Evolutionary conservation across 2,888 invertebrate genomes (phyloP), one percentile per base, ranked within the genome.

Genomic region (Thelaira solivaga): DNA sequence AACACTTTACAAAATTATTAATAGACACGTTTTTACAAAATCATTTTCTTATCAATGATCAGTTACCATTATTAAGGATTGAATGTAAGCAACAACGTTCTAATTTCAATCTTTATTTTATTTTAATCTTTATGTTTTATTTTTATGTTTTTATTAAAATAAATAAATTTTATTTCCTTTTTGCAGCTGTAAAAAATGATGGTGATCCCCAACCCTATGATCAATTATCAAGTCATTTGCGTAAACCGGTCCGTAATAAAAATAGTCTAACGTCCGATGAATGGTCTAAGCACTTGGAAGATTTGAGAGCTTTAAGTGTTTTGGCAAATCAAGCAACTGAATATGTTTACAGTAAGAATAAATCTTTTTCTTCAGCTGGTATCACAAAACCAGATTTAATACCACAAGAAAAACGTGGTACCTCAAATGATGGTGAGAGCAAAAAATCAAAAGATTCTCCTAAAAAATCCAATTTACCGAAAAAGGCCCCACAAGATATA

Each of bases 1-100:
- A 94, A 84, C 92, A 93, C 83, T 91, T 96, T 51, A 93, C 94
- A 76, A 85, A 88, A 83, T 91, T 93, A 82, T 90, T 95, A 80
- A 92, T 94, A 53, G 92, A 93, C 80, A 92, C 93, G 83, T 93
- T 94, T 88, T 92, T 94, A 85, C 92, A 93, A 83, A 93, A 92
- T 83, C 90, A 92, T 86, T 91, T 94, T 84, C 92, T 92, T 82
- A 93, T 96, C 83, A 95, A 95, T 86, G 94, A 95, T 87, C 93
- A 93, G 83, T 90, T 96, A 83, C 92, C 93, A 83, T 90, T 96
- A 76, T 90, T 93, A 68, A 92, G 94, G 86, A 92, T 95, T 87
- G 94, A 95, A 91, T 94, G 95, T 95, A 90, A 91, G 80, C 73
- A 71, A 61, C 45, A 31, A 29, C 1, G 11, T 29, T 39, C 34